phyloP scores from a whole-genome alignment of 2,888 invertebrate species.

The Philaethria dido region DNA sequence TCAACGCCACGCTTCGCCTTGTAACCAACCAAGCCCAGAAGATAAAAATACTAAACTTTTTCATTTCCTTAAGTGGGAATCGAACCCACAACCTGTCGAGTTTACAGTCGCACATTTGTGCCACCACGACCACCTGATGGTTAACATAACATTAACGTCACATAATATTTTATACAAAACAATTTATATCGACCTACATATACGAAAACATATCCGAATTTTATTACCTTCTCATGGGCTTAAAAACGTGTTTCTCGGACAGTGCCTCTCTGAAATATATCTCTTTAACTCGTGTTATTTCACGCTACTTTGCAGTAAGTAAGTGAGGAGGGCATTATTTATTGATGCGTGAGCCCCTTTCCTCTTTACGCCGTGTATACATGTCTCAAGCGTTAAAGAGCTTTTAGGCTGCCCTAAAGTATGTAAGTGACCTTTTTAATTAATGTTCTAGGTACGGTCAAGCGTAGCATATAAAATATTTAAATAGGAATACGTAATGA shows the following conservation, averaged over 20 bases:
- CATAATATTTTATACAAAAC: no score
- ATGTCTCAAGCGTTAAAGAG: slow-evolving; percentile 46
- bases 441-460: slow-evolving; percentile 47
- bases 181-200: not conserved
- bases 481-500: slow-evolving; percentile 41
- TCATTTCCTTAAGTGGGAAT: no score
- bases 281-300: slow-evolving; percentile 30
- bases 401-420: slow-evolving; percentile 37
- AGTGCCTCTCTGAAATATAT: slow-evolving; percentile 13
- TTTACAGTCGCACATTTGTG: no score
- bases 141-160: not conserved
- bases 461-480: slow-evolving; percentile 45
- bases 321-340: slow-evolving; percentile 42
- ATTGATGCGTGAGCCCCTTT: slow-evolving; percentile 41
- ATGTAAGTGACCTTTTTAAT: slow-evolving; percentile 49
- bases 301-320: slow-evolving; percentile 30
- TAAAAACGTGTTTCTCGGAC: slow-evolving; percentile 18
- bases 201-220: not conserved
- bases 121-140: no score
- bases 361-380: slow-evolving; percentile 32
- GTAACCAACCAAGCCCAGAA: no score
- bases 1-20: no score
- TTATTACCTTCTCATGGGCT: slow-evolving; percentile 9
- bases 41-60: no score
- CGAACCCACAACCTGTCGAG: no score